Base-by-base conservation (phyloP, 2,888 invertebrate genomes). In the Drosophila gaucha region DNA sequence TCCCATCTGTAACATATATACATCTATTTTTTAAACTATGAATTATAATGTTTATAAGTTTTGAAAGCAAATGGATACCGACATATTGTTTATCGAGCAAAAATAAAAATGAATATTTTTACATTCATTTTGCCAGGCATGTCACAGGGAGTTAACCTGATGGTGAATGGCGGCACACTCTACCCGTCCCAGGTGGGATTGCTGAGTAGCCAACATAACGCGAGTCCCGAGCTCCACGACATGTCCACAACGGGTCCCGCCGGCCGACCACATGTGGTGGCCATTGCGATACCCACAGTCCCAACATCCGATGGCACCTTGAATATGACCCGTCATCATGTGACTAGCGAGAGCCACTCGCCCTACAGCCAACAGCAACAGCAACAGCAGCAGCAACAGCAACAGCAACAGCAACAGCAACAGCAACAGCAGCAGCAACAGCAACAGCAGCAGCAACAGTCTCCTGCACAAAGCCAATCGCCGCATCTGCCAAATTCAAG, bases 401-500 rank as follows among this genome's bases (percentile, higher is more conserved):
- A 66, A 0, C 66, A 56, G 0, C 67, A 67, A 1, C 67, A 67
- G 1, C 69, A 73, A 3, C 70, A n/a, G n/a, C n/a, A 71, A n/a
- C 80, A 87, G 22, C 85, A 80, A 2, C 69, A 66, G 0, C 66
- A 56, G 0, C 67, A 67, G 1, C 67, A 67, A 2, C 69, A 73
- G 5, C 70, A 73, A 3, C 70, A 71, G 14, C 80, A 87, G 22
- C 85, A 80, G 67, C 76, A 41, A 41, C 41, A 41, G 24, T 24
- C 90, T 18, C 88, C 91, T 10, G 83, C 90, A 12, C 91, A 91
- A 57, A 91, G 91, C 67, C 91, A 91, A 67, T 91, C 93, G 66
- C 92, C 93, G 59, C 92, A 93, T 80, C 90, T 93, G 75, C 93
- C 93, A 62, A 93, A 92, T 76, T 91, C 93, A 67, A 92, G 91